Evolutionary conservation across 2,113 vertebrate species (phyloP), one percentile per base, ranked within the genome.

Genomic region (Otus sunia): DNA sequence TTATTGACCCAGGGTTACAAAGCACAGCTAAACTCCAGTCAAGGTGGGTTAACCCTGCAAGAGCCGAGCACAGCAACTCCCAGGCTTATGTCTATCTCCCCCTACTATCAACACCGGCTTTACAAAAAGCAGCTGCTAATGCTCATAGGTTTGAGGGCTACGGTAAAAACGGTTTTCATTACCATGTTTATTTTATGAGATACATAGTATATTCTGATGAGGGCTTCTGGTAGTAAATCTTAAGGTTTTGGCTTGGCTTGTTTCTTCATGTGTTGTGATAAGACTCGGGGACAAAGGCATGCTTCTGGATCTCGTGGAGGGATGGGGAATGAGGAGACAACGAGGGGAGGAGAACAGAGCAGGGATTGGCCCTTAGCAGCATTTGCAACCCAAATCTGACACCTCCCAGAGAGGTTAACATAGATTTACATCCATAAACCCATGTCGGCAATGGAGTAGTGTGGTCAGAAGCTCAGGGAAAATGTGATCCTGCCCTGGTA

Each of bases 171-270:
- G 75, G 73, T 95, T 90, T 92, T 92, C 88, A 94, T 97, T 95
- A 90, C 78, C 78, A 95, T 90, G 86, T 95, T 94, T 91, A 86
- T 95, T 95, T 96, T 92, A 94, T 96, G 93, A 90, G 87, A 93
- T 95, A 93, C 89, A 82, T 11, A 78, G 86, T 85, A 73, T 94
- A 60, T 96, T 95, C 91, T 93, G 84, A 95, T 90, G 88, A 92
- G n/a, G 64, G 92, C 87, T 95, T 94, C 91, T 94, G 93, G 85
- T 93, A 90, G 96, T 96, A 96, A 92, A 90, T 92, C 92, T 89
- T 72, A 39, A 89, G 45, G 32, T 71, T 88, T 94, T 92, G 78
- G 49, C 53, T 94, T 90, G 77, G 36, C 14, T 90, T 45, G 11
- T 79, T 84, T 41, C 49, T 82, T 63, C 7, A 2, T 23, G n/a